These are phyloP conservation scores for Echiichthys vipera DNA, from an alignment of 2,797 vertebrate species.

Conservation along the genomic window DNA sequence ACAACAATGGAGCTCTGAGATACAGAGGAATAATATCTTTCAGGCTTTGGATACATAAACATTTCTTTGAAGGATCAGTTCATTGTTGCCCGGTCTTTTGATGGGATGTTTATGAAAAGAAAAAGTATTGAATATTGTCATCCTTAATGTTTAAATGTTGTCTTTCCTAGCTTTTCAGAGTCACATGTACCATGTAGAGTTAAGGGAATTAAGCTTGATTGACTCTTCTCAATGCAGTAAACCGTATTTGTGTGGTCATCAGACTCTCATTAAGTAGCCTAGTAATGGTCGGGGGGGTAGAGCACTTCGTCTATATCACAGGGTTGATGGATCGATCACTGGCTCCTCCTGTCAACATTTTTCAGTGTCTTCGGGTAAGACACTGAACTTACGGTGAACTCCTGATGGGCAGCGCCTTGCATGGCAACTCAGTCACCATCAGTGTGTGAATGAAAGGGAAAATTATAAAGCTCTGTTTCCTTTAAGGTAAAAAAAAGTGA, in stretches of 20 bases:
- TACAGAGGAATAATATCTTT: no score
- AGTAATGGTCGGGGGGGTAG: no score
- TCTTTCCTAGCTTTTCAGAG: background rate
- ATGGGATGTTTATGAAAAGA: no score
- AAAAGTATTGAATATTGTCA: no score
- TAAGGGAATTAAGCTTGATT: background rate
- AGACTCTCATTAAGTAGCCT: no score
- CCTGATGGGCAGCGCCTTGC: no score
- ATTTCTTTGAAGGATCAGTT: background rate
- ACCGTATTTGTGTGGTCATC: no score
- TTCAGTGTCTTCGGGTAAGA: background rate
- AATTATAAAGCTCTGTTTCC: background rate
- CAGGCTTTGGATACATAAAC: background rate
- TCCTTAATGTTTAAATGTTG: background rate
- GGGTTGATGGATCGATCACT: background rate
- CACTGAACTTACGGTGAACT: no score
- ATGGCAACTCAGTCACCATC: background rate
- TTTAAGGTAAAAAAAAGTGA: background rate
- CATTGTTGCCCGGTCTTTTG: background rate
- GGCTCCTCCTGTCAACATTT: background rate
- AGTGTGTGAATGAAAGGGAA: background rate
- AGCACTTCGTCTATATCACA: no score
- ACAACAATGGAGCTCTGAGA: no score
- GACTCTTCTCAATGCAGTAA: no score
- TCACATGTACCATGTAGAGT: no score